A percentile compares a stretch with the other conserved stretches of the same genome.
Evolutionary conservation across 2,113 vertebrate species (phyloP).

Genomic region (human (Homo sapiens)): DNA sequence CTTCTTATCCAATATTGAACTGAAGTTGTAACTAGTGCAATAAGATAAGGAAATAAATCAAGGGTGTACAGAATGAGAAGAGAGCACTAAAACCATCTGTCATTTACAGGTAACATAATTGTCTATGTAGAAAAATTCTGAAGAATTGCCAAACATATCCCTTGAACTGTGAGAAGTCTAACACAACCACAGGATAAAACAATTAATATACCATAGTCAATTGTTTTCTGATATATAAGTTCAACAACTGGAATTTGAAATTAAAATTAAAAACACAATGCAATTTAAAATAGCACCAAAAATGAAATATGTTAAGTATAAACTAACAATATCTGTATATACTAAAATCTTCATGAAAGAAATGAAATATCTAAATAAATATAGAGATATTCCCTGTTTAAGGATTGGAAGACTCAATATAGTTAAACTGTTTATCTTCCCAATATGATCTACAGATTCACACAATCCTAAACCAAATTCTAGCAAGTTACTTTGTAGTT

Average conservation of each 20-base stretch:
- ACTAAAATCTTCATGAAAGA: too few species aligned
- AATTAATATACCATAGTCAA: not conserved
- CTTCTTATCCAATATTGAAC: not conserved
- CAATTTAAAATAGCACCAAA: too few species aligned
- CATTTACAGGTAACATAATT: not conserved
- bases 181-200: not conserved
- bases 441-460: not conserved
- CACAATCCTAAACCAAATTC: not conserved
- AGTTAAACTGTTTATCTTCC: not conserved
- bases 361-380: not conserved
- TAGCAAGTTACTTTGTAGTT: not conserved
- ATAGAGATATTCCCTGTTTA: not conserved
- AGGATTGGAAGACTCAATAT: not conserved
- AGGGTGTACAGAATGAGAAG: not conserved
- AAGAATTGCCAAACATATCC: not conserved
- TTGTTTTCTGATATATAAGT: not conserved
- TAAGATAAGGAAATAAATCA: not conserved
- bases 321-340: too few species aligned
- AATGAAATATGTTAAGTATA: too few species aligned
- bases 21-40: not conserved
- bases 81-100: not conserved
- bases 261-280: too few species aligned
- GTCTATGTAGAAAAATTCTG: not conserved
- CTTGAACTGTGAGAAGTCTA: not conserved
- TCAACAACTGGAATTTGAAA: not conserved